Base-by-base conservation (phyloP, 2,113 vertebrate species). In the Benitochromis conjunctus region DNA sequence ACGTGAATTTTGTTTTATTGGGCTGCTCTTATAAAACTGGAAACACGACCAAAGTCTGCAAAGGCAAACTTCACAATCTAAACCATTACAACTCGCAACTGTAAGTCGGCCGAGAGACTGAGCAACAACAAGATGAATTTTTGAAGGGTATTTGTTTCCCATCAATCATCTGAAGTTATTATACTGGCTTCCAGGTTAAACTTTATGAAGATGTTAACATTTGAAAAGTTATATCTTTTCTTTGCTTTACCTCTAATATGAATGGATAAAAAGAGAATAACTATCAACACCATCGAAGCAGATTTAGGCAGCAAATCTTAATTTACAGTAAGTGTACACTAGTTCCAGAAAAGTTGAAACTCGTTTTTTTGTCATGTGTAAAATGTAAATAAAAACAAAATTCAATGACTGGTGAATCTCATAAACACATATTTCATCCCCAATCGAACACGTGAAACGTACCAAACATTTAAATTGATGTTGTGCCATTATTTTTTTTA, bases 261-360 rank as follows among this genome's bases (percentile, higher is more conserved):
- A 64, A 38, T 64, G 34, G 10, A 62, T 62, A 36, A 64, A 64
- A 38, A 38, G 9, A 62, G 19, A 62, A 6, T 64, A 3, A 36
- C 18, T 36, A 64, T 38, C 60, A 64, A 36, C n/a, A 38, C 18
- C 9, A 36, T 10, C 18, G 12, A n/a, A 36, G 18, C 60, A 64
- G 18, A 64, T 64, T 64, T 38, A 64, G 31, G 1, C 60, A 64
- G 16, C 10, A 38, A n/a, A 34, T n/a, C 60, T 64, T 38, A n/a
- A 38, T n/a, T 36, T 36, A 0, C 31, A 64, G 34, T 19, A 0
- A 62, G n/a, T n/a, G n/a, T n/a, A n/a, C n/a, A n/a, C n/a, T n/a
- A n/a, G n/a, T n/a, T n/a, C n/a, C n/a, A n/a, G n/a, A n/a, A n/a
- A n/a, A n/a, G 60, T 64, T n/a, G 31, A 1, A n/a, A n/a, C 1